Conservation (phyloP, 2,113 vertebrate species). For the Hystrix brachyura region DNA sequence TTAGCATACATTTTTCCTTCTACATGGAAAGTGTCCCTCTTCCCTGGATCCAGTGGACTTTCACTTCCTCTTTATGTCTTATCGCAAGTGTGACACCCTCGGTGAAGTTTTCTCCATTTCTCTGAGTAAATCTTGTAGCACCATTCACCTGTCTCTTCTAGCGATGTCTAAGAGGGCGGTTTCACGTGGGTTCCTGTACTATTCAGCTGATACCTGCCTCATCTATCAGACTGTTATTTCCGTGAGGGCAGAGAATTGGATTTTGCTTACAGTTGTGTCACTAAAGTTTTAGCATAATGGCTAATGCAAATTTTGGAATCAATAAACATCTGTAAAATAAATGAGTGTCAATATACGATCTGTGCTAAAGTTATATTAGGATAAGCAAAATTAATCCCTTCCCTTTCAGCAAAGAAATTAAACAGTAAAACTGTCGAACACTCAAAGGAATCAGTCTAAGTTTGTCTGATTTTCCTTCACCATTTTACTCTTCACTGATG, state of each 20-base stretch:
- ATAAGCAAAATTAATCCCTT: conserved; percentile 9
- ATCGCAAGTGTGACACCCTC: background rate
- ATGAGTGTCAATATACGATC: conserved; percentile 9
- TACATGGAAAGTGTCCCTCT: background rate
- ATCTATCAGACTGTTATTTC: background rate
- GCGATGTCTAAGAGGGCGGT: background rate
- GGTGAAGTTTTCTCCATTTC: background rate
- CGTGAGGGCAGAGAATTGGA: background rate
- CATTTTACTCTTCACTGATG: conserved; percentile 32
- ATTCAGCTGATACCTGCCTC: background rate
- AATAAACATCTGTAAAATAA: conserved; percentile 22
- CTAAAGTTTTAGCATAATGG: background rate
- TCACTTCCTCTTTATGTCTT: background rate
- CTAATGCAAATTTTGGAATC: background rate
- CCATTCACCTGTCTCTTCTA: background rate
- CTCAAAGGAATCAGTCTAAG: background rate
- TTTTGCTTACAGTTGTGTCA: conserved; percentile 13
- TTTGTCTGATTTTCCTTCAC: background rate
- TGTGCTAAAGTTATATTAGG: background rate
- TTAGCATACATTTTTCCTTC: background rate
- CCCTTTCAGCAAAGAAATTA: background rate
- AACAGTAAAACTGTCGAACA: background rate
- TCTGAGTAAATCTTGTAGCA: background rate
- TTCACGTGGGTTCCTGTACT: background rate
- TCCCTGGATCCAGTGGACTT: background rate